Evolutionary conservation across 2,113 vertebrate species (phyloP).

Genomic region (Sinosuthora webbiana): DNA sequence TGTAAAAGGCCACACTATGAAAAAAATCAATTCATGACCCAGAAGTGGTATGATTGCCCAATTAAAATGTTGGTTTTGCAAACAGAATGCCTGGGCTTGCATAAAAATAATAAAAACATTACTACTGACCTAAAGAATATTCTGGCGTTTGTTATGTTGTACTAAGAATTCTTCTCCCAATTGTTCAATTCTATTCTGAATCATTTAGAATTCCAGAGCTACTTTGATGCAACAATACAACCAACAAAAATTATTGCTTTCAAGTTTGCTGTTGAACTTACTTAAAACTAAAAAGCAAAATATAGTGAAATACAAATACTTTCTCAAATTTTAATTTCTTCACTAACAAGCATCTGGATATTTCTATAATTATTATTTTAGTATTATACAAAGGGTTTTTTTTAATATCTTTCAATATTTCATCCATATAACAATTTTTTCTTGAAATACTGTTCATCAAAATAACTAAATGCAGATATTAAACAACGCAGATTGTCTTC

Average conservation of each 20-base stretch:
- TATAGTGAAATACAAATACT: not conserved
- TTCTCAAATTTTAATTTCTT: not conserved
- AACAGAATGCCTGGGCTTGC: not conserved
- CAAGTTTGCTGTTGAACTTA: not conserved
- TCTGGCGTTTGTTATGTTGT: not conserved
- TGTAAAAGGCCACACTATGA: not conserved
- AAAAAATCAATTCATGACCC: not conserved
- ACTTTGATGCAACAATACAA: not conserved
- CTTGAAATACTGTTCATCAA: not conserved
- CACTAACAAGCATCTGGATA: not conserved
- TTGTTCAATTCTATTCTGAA: not conserved
- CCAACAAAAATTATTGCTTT: not conserved
- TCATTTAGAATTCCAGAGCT: not conserved
- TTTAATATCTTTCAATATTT: not conserved
- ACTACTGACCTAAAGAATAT: not conserved
- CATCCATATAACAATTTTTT: not conserved
- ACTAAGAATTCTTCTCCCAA: not conserved
- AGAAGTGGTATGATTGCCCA: not conserved
- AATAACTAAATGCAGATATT: not conserved
- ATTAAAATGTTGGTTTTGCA: not conserved
- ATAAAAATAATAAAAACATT: not conserved
- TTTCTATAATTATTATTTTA: not conserved
- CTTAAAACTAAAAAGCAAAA: not conserved
- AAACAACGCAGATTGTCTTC: not conserved
- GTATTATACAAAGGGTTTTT: not conserved